A percentile compares a stretch with the other conserved stretches of the same genome.
Conservation (phyloP, 2,888 invertebrate species). For the Hypselothyrea guttata region DNA sequence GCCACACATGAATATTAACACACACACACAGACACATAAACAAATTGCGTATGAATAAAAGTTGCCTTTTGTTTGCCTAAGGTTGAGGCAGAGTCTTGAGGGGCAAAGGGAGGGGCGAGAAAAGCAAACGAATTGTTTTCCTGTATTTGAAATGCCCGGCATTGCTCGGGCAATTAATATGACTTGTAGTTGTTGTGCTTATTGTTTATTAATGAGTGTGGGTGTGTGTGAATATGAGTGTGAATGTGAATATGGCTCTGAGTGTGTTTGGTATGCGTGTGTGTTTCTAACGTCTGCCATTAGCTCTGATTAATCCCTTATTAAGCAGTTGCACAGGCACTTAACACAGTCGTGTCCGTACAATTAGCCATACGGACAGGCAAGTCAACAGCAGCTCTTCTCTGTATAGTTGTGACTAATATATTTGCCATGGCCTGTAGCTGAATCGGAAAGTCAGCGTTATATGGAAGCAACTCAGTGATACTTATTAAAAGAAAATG, state of each 20-base stretch:
- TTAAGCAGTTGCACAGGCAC: conserved; percentile 45
- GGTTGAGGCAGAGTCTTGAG: neutral
- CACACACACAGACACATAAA: conserved; percentile 48
- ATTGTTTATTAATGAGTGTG: conserved; percentile 5
- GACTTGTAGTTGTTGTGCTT: conserved; percentile 24
- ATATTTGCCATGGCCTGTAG: no score
- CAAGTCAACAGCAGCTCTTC: no score
- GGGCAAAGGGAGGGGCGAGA: no score
- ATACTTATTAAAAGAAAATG: no score
- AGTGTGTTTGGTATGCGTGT: conserved; percentile 36
- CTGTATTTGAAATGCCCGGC: conserved; percentile 23
- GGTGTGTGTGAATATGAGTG: neutral
- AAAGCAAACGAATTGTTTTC: conserved; percentile 1
- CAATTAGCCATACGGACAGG: conserved; percentile 14
- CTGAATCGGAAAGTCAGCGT: no score
- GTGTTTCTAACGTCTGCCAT: conserved; percentile 41
- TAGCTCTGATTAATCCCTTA: conserved; percentile 70
- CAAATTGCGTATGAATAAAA: conserved; percentile 56
- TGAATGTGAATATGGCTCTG: no score
- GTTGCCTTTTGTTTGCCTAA: conserved; percentile 41
- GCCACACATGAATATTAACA: conserved; percentile 53
- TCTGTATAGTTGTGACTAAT: no score
- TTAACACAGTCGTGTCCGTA: conserved; percentile 23
- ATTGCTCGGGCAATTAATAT: conserved; percentile 41
- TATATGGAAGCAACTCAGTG: no score